Conservation (phyloP, 1,140 invertebrate species). For the Phymastichus coffea region DNA sequence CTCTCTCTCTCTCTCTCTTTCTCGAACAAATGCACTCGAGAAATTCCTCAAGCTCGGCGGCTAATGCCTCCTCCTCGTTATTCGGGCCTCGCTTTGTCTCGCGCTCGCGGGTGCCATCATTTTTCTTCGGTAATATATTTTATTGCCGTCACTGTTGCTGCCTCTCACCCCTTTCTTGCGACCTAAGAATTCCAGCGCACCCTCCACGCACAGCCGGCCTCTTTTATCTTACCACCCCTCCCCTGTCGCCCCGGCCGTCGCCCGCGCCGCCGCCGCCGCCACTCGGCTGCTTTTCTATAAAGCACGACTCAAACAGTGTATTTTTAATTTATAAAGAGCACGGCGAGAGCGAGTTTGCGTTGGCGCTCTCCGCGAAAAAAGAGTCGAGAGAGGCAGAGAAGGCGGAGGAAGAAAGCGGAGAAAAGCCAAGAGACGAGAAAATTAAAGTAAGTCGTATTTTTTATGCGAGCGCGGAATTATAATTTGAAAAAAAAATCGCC, state of each 20-base stretch:
- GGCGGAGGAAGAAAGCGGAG: no score
- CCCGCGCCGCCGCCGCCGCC: no score
- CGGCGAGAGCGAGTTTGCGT: not conserved
- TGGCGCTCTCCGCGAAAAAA: not conserved
- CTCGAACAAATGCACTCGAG: conserved; percentile 37
- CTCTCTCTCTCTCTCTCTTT: no score
- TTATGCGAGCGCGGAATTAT: conserved; percentile 21
- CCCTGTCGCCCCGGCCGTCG: conserved; percentile 30
- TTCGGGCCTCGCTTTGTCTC: conserved; percentile 47
- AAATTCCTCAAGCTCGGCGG: conserved; percentile 43
- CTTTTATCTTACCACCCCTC: no score
- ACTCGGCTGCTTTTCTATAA: conserved; percentile 20
- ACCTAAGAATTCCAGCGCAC: no score
- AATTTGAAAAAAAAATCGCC: conserved; percentile 25
- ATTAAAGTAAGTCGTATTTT: conserved; percentile 27
- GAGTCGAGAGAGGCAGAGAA: no score
- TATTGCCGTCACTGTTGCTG: conserved; percentile 50
- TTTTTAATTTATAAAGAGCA: conserved; percentile 26
- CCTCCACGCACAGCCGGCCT: no score
- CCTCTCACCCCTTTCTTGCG: no score
- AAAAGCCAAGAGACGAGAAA: conserved; percentile 15
- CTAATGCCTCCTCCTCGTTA: conserved; percentile 43
- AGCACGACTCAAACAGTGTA: conserved; percentile 18
- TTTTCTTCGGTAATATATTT: conserved; percentile 56
- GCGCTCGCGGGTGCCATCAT: conserved; percentile 43